Evolutionary conservation across 2,113 vertebrate genomes (phyloP), one percentile per base, ranked within the genome.

Genomic region (Neotoma lepida): DNA sequence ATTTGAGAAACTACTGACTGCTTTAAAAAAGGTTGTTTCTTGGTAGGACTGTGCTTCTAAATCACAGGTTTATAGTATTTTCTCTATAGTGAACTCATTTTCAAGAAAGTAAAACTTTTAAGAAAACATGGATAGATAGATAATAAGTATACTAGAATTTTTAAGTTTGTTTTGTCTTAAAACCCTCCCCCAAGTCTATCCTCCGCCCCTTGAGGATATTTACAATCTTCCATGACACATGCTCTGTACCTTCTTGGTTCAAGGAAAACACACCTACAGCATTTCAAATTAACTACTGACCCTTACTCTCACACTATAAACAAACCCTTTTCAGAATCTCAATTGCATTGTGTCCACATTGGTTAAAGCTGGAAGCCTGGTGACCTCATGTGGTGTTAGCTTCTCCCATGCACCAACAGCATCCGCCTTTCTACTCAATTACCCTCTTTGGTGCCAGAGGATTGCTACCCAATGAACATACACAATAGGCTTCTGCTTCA

Each of bases 401-500:
- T 98, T 99, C 98, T 98, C 96, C 98, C 98, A 97, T 97, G 99
- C 98, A 98, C 98, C 98, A 96, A 98, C 97, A 98, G 98, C 98
- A 97, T 98, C 98, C 95, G 96, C 98, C 98, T 99, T 99, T 99
- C 99, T 99, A 98, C 99, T 98, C 99, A 99, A 99, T 99, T 99
- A 99, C 99, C 99, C 99, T 98, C 97, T 98, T 96, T 98, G 73
- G 98, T 17, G 98, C 95, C 44, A 91, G 92, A 97, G 97, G 97
- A 98, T 98, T 98, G 93, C 98, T 97, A 90, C 98, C 98, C 98
- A 98, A 97, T 96, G 98, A 98, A 98, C 99, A 98, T 95, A 97
- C 98, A 99, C 99, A 99, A 99, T 98, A 98, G 97, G 84, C 98
- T 99, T 99, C 98, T 97, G 99, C 98, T 99, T 99, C 99, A 99